A percentile compares a stretch with the other conserved stretches of the same genome.
Conservation (phyloP, 2,797 vertebrate species). For the Trachops cirrhosus region DNA sequence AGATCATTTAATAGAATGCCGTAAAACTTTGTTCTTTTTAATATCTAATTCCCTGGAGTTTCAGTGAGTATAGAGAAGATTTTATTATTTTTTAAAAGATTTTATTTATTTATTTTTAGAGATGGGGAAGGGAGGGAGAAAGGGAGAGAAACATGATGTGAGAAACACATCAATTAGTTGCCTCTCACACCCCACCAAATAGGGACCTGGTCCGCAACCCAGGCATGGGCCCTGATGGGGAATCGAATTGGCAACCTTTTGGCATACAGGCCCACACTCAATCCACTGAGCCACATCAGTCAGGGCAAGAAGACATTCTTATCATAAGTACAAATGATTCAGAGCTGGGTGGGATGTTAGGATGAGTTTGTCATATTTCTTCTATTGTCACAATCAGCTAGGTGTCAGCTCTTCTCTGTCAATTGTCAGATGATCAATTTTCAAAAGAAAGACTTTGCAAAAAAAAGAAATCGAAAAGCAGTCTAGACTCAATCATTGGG, state of each 20-base stretch:
- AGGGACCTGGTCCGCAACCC: no score
- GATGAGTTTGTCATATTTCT: neutral
- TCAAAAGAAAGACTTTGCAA: neutral
- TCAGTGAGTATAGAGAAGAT: neutral
- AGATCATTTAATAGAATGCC: neutral
- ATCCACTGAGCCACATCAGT: no score
- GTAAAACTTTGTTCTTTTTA: neutral
- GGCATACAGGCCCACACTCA: no score
- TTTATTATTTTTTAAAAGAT: no score
- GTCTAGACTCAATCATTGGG: neutral
- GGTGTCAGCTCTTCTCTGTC: neutral
- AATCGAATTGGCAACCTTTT: no score
- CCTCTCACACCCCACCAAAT: no score
- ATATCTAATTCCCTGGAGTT: neutral
- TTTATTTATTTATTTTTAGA: no score
- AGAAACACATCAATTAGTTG: no score
- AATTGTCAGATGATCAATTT: neutral
- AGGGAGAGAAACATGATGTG: no score
- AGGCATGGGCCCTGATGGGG: no score
- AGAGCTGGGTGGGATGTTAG: neutral
- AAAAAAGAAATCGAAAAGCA: neutral
- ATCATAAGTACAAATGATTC: neutral
- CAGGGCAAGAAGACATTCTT: neutral
- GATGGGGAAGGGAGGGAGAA: no score
- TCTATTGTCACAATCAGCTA: neutral